Evolutionary conservation across 2,113 vertebrate species (phyloP).

Genomic region (Rhodinocichla rosea): DNA sequence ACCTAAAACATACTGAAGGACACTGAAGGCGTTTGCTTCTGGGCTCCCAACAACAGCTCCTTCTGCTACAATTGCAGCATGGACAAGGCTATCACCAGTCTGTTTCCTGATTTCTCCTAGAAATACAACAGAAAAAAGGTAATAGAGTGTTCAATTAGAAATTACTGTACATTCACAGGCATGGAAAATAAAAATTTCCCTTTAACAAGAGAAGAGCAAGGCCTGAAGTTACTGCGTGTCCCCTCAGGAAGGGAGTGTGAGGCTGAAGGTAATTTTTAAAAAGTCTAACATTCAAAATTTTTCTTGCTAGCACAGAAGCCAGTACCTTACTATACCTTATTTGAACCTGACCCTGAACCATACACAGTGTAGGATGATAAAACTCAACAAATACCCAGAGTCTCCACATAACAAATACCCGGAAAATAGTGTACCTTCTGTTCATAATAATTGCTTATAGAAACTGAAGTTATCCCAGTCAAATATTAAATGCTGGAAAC

Average conservation of each 20-base stretch:
- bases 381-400: neutral
- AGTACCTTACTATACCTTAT: neutral
- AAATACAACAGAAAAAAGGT: neutral
- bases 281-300: neutral
- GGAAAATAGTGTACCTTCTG: neutral
- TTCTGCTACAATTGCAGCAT: slow-evolving; percentile 85
- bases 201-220: neutral
- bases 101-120: slow-evolving; percentile 86
- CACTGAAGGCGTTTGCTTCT: slow-evolving; percentile 86
- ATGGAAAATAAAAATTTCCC: neutral
- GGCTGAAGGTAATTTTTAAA: neutral
- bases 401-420: neutral
- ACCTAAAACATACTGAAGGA: slow-evolving; percentile 91
- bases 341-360: neutral
- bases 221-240: neutral
- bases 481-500: neutral
- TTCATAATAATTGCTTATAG: neutral
- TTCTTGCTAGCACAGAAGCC: neutral
- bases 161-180: neutral
- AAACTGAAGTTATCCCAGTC: neutral
- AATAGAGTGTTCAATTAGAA: neutral
- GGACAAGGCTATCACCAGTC: slow-evolving; percentile 77
- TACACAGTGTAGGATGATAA: neutral
- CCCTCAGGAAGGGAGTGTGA: neutral
- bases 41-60: slow-evolving; percentile 72